Base-by-base conservation (phyloP, 2,797 vertebrate species). In the Pyrocephalus nanus region DNA sequence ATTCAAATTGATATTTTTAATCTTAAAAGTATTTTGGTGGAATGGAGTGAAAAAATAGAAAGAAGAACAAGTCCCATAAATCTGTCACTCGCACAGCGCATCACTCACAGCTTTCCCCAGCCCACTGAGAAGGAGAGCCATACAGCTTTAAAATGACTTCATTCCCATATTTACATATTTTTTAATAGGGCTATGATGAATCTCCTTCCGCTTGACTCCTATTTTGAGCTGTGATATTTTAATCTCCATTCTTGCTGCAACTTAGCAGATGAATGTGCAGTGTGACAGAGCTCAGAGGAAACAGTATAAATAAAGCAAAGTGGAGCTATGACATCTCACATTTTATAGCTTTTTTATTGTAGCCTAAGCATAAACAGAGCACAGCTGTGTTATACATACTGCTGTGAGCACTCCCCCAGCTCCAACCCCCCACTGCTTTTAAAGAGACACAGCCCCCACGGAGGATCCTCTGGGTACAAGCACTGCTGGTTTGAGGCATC, bases 221-320 rank as follows among this genome's bases (percentile, higher is more conserved):
- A 98, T 98, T 98, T 98, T 98, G 97, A 98, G 98, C 98, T 96
- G 98, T 97, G 98, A 98, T 98, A 98, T 98, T 98, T 98, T 98
- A 98, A 98, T 98, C 98, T 98, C 97, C 97, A 97, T 98, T 98
- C 97, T 98, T 97, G 96, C 97, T 97, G 97, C 97, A 98, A 97
- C 97, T 97, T 97, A 96, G 97, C 97, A 98, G 97, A 98, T 98
- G 97, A 98, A 98, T 98, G 98, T 97, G 95, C 96, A 92, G 97
- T 97, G 98, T 97, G 98, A 97, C 97, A 98, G 97, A 97, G 97
- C 97, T 98, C 98, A 97, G 97, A 98, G 97, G 98, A 98, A 98
- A 98, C 96, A 97, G 97, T 98, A 98, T 98, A 98, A 98, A 98
- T 98, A 98, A 97, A 98, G 97, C 97, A 97, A 98, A 98, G 98